A percentile compares a stretch with the other conserved stretches of the same genome.
phyloP scores from a whole-genome alignment of 2,888 invertebrate genomes.

The Brachyptera risi region DNA sequence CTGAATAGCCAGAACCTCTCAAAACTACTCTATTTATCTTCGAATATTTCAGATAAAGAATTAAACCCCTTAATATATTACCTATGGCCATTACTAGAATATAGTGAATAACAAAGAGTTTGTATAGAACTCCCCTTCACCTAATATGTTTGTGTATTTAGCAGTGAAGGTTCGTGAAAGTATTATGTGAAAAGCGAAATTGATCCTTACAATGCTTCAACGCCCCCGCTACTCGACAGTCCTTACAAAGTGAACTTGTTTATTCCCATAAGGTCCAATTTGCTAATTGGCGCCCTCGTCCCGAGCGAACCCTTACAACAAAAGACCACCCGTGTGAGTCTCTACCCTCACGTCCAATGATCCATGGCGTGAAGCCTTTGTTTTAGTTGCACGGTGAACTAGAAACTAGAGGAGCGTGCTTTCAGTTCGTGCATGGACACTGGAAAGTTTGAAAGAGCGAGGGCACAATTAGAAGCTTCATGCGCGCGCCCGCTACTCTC shows the following conservation, averaged over 20 bases:
- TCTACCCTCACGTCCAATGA: neutral
- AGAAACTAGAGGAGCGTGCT: neutral
- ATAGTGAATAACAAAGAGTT: neutral
- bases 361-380: neutral
- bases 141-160: too few relatives aligned
- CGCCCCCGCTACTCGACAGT: neutral
- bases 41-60: too few relatives aligned
- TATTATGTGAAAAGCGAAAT: neutral
- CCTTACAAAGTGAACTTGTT: neutral
- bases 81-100: too few relatives aligned
- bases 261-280: constrained; percentile 26
- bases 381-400: neutral
- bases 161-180: neutral
- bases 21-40: too few relatives aligned
- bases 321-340: neutral
- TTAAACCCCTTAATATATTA: too few relatives aligned
- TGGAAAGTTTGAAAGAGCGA: too few relatives aligned
- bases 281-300: constrained; percentile 28
- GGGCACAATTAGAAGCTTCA: too few relatives aligned
- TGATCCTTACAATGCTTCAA: neutral
- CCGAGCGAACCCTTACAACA: neutral
- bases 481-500: too few relatives aligned
- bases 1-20: too few relatives aligned
- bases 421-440: too few relatives aligned
- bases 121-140: neutral